Base-by-base conservation (phyloP, 2,888 invertebrate genomes). In the Pristionchus japonicus region DNA sequence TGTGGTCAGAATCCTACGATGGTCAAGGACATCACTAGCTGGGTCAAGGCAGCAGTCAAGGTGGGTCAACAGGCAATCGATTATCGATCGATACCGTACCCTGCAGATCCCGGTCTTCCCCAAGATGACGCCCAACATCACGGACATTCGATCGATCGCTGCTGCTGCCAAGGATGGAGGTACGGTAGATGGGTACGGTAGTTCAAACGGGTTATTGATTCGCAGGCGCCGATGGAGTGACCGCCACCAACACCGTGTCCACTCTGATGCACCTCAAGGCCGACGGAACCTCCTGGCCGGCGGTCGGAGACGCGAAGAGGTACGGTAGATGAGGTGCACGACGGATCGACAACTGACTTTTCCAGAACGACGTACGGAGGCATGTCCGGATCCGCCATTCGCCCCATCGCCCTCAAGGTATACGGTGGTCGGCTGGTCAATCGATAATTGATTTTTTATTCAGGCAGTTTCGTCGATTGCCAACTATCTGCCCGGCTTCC, bases 61-160 rank as follows among this genome's bases (percentile, higher is more conserved):
- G 95, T 95, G 86, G 13, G 43, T 77, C 77, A 23, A 15, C 2
- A 27, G 7, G 37, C 4, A 27, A 64, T 6, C 2, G 70, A 77
- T 27, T 23, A 77, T 77, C 43, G 77, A 77, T 77, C 27, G 77
- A 77, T 82, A 86, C 57, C 34, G 23, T 43, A 82, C 3, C 23
- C n/a, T 0, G 15, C 97, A 97, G 94, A 97, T 99, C 90, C 99
- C 99, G 3, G 97, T 99, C 95, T 99, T 99, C 95, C 96, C 98
- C 23, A 99, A 99, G 95, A 95, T 99, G 88, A 99, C 99, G 0
- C 99, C 99, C 0, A 99, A 99, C 95, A 98, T 99, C 43, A 99
- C 99, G 0, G 97, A 98, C 91, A 97, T 99, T 86, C 96, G 97
- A 0, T 95, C 96, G 61, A 97, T 99, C 91, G 99, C 99, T 0